phyloP scores from a whole-genome alignment of 2,888 invertebrate species.

The Loripinus fragilis region DNA sequence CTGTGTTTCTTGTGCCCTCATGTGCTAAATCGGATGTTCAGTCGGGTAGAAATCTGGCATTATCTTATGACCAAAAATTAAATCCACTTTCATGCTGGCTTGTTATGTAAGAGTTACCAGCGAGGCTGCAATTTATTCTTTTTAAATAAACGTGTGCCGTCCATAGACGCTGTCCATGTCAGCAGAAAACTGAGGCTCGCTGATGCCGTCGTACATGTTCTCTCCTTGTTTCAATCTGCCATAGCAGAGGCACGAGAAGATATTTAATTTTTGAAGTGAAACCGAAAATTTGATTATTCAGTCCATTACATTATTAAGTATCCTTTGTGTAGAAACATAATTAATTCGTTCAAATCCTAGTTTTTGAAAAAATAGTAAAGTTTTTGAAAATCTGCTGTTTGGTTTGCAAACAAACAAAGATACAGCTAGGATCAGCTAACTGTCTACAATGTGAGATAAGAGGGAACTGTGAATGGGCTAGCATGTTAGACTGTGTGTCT shows the following conservation, averaged over 20 bases:
- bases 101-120: slow-evolving; percentile 18
- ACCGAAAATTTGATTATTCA: slow-evolving; percentile 21
- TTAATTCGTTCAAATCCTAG: slow-evolving; percentile 7
- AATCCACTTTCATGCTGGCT: slow-evolving; percentile 17
- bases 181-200: slow-evolving; percentile 3
- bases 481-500: too few species aligned
- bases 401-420: too few species aligned
- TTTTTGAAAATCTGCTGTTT: too few species aligned
- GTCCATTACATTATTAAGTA: slow-evolving; percentile 15
- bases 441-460: too few species aligned
- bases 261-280: slow-evolving; percentile 22
- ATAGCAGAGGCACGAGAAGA: not conserved
- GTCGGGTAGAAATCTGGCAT: slow-evolving; percentile 14
- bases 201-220: not conserved
- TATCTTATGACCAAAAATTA: slow-evolving; percentile 16
- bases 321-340: slow-evolving; percentile 19
- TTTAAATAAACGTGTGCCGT: slow-evolving; percentile 17
- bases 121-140: not conserved
- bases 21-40: slow-evolving; percentile 8
- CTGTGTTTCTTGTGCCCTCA: slow-evolving; percentile 8
- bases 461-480: too few species aligned
- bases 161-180: slow-evolving; percentile 7
- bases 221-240: not conserved
- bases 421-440: too few species aligned
- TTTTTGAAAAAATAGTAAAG: not conserved